Conservation (phyloP, 2,797 vertebrate species). For the Enoplosus armatus region DNA sequence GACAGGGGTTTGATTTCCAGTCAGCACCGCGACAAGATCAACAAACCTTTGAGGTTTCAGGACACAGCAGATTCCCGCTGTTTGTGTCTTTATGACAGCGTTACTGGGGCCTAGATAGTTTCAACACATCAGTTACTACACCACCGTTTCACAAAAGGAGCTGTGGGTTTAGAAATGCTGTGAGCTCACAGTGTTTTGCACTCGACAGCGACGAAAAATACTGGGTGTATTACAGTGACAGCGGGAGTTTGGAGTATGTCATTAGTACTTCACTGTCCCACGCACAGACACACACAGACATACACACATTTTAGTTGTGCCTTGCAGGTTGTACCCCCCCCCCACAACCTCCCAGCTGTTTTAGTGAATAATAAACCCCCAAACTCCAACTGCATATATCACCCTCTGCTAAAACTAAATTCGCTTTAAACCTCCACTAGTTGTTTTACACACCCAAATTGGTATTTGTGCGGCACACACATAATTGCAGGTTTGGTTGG, state of each 20-base stretch:
- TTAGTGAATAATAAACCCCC: constrained; percentile 64
- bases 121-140: constrained; percentile 26
- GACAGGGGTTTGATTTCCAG: constrained; percentile 74
- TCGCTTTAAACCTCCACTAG: constrained; percentile 76
- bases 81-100: constrained; percentile 46
- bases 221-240: constrained; percentile 63
- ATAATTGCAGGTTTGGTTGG: constrained; percentile 88
- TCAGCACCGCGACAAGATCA: constrained; percentile 71
- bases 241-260: constrained; percentile 60
- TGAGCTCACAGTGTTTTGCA: constrained; percentile 65
- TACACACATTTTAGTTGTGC: constrained; percentile 20
- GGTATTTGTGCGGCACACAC: constrained; percentile 85
- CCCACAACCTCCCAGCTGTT: constrained; percentile 66
- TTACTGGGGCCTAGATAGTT: constrained; percentile 31
- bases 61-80: constrained; percentile 54
- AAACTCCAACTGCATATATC: constrained; percentile 57
- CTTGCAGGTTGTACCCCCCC: constrained; percentile 36
- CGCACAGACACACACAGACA: constrained; percentile 52
- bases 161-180: constrained; percentile 44
- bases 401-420: constrained; percentile 68
- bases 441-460: constrained; percentile 88
- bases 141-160: constrained; percentile 30
- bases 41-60: constrained; percentile 74
- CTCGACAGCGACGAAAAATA: constrained; percentile 65
- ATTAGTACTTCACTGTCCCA: constrained; percentile 71